Percentiles rank a stretch among this genome's conserved stretches.
Evolutionary conservation across 2,888 invertebrate genomes (phyloP).

Genomic region (Boloria euphrosyne): DNA sequence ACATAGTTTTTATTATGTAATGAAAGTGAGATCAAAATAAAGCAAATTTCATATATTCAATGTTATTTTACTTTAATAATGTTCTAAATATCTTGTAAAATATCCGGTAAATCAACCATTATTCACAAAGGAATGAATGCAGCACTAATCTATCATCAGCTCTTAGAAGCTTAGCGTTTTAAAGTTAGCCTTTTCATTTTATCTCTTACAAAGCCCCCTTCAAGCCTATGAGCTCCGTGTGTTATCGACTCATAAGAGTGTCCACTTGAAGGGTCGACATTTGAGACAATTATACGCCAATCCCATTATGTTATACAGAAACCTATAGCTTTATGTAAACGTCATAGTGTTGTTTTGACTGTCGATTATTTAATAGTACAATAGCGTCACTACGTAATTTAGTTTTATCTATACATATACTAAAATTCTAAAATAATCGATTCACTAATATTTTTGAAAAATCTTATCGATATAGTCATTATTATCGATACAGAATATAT

Average conservation of each 20-base stretch:
- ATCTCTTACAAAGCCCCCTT: conserved; percentile 22
- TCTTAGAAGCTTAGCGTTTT: conserved; percentile 22
- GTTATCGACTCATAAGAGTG: conserved; percentile 22
- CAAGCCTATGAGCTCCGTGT: conserved; percentile 19
- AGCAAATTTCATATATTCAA: too few species aligned
- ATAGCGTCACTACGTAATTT: too few species aligned
- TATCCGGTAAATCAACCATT: neutral
- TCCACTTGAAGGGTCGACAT: conserved; percentile 23
- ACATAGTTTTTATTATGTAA: too few species aligned
- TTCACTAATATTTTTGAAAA: too few species aligned
- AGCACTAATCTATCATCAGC: conserved; percentile 22
- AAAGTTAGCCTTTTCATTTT: conserved; percentile 22
- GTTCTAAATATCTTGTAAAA: conserved; percentile 5
- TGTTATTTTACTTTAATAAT: neutral
- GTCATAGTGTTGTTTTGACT: neutral
- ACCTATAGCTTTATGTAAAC: neutral
- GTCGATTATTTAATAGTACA: too few species aligned
- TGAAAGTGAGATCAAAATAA: too few species aligned
- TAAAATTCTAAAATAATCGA: too few species aligned
- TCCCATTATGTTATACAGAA: conserved; percentile 1
- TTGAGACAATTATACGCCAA: conserved; percentile 18
- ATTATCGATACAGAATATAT: too few species aligned
- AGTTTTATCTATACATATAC: too few species aligned
- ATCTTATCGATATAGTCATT: too few species aligned
- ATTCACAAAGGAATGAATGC: conserved; percentile 13